Percentiles rank a stretch among this genome's conserved stretches.
These are phyloP conservation scores for Lutjanus argentimaculatus DNA, from an alignment of 2,797 vertebrate genomes.

Conservation along the genomic window DNA sequence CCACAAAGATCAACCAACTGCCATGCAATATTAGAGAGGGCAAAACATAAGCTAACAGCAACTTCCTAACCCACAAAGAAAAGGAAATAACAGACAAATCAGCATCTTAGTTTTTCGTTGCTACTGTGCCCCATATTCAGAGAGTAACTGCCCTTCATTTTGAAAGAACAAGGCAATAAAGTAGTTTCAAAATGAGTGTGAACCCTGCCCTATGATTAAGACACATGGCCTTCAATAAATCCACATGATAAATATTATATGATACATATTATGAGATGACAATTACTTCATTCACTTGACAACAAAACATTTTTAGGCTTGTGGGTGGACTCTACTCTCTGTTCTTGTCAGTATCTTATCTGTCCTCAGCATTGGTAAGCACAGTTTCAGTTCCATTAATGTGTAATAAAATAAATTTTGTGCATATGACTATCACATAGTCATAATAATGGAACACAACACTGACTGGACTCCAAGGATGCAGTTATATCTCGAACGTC, in stretches of 20 bases:
- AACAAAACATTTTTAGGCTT: not conserved
- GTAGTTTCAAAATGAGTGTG: conserved; percentile 41
- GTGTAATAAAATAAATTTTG: conserved; percentile 15
- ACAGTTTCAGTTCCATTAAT: conserved; percentile 33
- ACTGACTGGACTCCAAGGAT: not conserved
- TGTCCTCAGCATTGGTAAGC: not conserved
- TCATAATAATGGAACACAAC: conserved; percentile 2
- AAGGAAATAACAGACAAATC: conserved; percentile 51
- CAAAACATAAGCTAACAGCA: conserved; percentile 61
- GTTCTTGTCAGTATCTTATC: conserved; percentile 18
- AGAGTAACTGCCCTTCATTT: conserved; percentile 30
- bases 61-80: conserved; percentile 53
- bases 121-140: conserved; percentile 19
- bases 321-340: not conserved
- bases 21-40: conserved; percentile 46
- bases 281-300: not conserved
- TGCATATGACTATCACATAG: not conserved
- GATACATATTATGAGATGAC: not conserved
- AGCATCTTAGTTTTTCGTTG: conserved; percentile 8
- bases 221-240: not conserved
- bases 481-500: not conserved
- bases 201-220: conserved; percentile 25
- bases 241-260: not conserved
- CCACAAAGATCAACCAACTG: conserved; percentile 69
- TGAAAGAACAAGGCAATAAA: conserved; percentile 22